phyloP scores from a whole-genome alignment of 2,113 vertebrate species.

The Gavia stellata region DNA sequence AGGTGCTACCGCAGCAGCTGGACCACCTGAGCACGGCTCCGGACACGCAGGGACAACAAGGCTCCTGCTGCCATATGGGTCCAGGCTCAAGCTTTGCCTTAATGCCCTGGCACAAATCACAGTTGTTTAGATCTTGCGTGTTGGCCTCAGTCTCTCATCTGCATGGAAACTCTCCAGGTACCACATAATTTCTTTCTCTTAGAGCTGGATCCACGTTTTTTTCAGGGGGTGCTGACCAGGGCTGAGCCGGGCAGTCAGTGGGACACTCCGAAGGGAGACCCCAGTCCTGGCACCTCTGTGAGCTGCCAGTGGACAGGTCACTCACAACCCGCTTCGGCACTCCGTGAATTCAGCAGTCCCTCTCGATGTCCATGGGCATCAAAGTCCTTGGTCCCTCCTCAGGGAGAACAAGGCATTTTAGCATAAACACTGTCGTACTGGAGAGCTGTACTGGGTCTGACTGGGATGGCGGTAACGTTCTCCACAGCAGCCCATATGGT shows the following conservation, averaged over 20 bases:
- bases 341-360: not conserved
- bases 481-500: not conserved
- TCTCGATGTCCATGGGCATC: fast-evolving
- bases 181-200: not conserved
- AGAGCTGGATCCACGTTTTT: not conserved
- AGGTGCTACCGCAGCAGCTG: constrained; percentile 10
- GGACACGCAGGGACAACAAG: not conserved
- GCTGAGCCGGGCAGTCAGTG: not conserved
- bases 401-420: not conserved
- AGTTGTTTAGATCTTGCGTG: not conserved
- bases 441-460: not conserved
- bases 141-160: not conserved
- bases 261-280: not conserved
- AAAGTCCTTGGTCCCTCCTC: not conserved
- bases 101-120: not conserved
- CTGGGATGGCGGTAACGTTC: not conserved
- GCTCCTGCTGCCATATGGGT: not conserved
- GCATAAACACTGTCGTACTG: not conserved
- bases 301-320: not conserved
- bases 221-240: not conserved
- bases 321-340: not conserved
- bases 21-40: not conserved
- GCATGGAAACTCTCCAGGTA: not conserved
- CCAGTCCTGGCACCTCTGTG: not conserved
- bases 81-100: not conserved